Conservation (phyloP, 2,797 vertebrate species). For the Dryobates pubescens region DNA sequence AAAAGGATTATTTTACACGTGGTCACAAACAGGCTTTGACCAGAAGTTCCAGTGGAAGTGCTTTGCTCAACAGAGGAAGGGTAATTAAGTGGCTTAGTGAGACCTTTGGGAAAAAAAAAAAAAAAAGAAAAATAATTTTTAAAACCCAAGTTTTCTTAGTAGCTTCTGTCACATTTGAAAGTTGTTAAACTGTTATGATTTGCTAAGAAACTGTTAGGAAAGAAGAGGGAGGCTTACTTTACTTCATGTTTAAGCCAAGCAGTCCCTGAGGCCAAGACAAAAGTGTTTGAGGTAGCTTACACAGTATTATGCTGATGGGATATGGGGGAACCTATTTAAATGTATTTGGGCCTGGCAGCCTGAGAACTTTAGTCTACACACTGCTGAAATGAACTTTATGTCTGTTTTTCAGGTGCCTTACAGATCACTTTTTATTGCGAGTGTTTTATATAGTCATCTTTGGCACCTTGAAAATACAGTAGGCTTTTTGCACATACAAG, state of each 20-base stretch:
- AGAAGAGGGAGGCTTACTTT: neutral
- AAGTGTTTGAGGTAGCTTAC: neutral
- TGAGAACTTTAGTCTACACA: neutral
- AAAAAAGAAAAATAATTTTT: neutral
- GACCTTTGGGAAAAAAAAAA: neutral
- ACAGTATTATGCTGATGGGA: neutral
- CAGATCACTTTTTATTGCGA: neutral
- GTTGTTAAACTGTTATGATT: neutral
- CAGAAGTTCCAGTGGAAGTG: neutral
- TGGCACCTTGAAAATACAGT: neutral
- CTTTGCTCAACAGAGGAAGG: neutral
- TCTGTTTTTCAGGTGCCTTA: neutral
- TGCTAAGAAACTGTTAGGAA: neutral
- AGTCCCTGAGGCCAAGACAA: neutral
- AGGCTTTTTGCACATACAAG: neutral
- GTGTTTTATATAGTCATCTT: neutral
- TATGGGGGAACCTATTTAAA: rapidly evolving
- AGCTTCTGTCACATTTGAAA: neutral
- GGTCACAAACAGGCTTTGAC: neutral
- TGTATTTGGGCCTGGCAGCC: neutral
- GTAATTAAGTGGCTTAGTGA: neutral
- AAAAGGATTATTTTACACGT: neutral
- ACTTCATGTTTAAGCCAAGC: neutral
- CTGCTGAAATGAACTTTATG: neutral
- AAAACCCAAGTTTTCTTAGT: neutral